These are phyloP conservation scores for Aradophagus sp. DNA, from an alignment of 1,140 invertebrate genomes.

Conservation along the genomic window DNA sequence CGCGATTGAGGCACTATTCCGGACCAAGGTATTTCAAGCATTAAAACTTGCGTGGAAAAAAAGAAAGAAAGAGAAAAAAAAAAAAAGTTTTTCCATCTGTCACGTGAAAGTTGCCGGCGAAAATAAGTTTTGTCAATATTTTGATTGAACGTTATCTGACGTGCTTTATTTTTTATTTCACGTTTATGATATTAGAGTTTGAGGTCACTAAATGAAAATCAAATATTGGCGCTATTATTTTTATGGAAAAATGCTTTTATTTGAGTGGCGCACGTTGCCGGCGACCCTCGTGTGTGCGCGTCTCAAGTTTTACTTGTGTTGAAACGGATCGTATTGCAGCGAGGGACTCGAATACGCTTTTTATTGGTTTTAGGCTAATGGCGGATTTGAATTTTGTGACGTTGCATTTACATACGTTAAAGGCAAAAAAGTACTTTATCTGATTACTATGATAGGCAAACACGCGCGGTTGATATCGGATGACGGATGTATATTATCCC, in stretches of 20 bases:
- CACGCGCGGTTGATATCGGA: no score
- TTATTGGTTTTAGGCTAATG: constrained; percentile 22
- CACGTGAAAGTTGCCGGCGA: not conserved
- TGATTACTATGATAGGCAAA: no score
- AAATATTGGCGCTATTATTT: constrained; percentile 21
- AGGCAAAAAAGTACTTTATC: constrained; percentile 4
- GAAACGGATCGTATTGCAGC: constrained; percentile 11
- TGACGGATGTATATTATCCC: no score
- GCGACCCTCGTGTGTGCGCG: not conserved
- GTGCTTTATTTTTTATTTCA: constrained; percentile 6
- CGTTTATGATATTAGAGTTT: not conserved
- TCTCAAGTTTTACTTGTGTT: constrained; percentile 10
- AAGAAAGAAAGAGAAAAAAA: no score
- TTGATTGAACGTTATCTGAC: constrained; percentile 19
- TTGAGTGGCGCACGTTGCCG: not conserved
- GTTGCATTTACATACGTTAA: constrained; percentile 15
- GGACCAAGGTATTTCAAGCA: no score
- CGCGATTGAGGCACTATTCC: no score
- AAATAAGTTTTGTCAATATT: constrained; percentile 4
- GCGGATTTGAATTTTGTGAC: constrained; percentile 15
- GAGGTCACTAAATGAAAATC: constrained; percentile 12
- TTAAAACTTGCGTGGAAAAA: no score
- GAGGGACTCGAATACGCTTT: constrained; percentile 10
- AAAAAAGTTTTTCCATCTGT: no score
- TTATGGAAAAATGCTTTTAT: constrained; percentile 5